Conservation (phyloP, 2,113 vertebrate species). For the Neomonachus schauinslandi region DNA sequence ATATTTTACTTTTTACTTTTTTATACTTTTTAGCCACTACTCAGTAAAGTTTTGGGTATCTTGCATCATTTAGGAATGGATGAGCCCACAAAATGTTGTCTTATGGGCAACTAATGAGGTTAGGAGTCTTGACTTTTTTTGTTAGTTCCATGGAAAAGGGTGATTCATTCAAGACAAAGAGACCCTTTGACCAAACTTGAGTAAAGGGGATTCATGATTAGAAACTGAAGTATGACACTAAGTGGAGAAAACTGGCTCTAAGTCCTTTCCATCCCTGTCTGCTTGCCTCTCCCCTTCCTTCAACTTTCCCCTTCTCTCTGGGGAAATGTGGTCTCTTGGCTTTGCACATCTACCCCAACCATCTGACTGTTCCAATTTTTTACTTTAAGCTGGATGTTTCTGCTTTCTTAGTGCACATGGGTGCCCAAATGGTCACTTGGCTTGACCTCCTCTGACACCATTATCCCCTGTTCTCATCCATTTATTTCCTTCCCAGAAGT, state of each 20-base stretch:
- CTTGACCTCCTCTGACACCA: neutral
- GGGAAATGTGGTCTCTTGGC: neutral
- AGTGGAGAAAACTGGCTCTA: neutral
- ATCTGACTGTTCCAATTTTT: neutral
- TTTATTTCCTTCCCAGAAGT: neutral
- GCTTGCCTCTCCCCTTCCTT: no score
- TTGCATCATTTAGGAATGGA: neutral
- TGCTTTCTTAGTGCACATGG: neutral
- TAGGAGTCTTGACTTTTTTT: slow-evolving; percentile 26
- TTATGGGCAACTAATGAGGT: neutral
- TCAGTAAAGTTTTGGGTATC: neutral
- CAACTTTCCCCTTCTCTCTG: neutral
- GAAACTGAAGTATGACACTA: neutral
- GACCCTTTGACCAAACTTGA: neutral
- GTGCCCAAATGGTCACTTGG: neutral
- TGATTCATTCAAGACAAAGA: slow-evolving; percentile 17
- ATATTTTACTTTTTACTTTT: neutral
- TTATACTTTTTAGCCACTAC: neutral
- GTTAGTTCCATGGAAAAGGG: slow-evolving; percentile 1
- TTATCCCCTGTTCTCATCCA: neutral
- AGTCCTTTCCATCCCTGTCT: neutral
- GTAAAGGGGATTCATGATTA: neutral
- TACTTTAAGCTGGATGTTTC: neutral
- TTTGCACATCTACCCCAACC: neutral
- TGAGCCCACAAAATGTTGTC: neutral